Evolutionary conservation across 2,797 vertebrate genomes (phyloP).

Genomic region (Hapalemur alaotrensis): DNA sequence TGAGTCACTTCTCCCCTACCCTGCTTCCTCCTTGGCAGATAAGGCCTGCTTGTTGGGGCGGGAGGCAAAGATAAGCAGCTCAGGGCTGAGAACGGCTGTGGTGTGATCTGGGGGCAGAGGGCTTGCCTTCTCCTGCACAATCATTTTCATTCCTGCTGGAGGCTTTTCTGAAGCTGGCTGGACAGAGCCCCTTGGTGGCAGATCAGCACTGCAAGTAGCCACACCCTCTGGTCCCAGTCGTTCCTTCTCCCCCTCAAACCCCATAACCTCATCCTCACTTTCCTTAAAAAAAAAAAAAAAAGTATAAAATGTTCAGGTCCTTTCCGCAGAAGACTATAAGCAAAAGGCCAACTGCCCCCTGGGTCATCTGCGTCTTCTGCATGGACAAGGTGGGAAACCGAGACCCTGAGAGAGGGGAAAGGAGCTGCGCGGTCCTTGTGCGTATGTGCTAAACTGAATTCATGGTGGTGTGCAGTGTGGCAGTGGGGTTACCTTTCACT

Average conservation of each 20-base stretch:
- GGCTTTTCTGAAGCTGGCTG: background rate
- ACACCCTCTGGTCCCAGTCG: background rate
- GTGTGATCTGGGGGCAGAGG: background rate
- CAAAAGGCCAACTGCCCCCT: background rate
- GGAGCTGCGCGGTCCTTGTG: too few relatives aligned
- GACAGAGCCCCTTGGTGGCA: background rate
- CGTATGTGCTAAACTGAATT: background rate
- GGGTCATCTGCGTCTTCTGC: background rate
- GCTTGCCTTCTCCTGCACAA: background rate
- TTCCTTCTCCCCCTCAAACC: background rate
- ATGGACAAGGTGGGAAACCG: background rate
- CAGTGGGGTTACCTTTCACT: background rate
- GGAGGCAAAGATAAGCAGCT: background rate
- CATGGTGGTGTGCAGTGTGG: fast-evolving
- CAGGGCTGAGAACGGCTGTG: background rate
- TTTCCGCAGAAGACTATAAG: background rate
- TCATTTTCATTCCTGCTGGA: background rate
- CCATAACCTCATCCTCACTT: background rate
- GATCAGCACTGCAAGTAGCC: background rate
- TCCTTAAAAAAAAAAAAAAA: background rate
- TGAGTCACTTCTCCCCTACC: conserved; percentile 21
- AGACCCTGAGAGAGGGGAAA: background rate
- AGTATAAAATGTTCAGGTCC: background rate
- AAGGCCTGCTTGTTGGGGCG: background rate
- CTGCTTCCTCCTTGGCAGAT: background rate